Conservation (phyloP, 2,888 invertebrate species). For the Molorchus minor region DNA sequence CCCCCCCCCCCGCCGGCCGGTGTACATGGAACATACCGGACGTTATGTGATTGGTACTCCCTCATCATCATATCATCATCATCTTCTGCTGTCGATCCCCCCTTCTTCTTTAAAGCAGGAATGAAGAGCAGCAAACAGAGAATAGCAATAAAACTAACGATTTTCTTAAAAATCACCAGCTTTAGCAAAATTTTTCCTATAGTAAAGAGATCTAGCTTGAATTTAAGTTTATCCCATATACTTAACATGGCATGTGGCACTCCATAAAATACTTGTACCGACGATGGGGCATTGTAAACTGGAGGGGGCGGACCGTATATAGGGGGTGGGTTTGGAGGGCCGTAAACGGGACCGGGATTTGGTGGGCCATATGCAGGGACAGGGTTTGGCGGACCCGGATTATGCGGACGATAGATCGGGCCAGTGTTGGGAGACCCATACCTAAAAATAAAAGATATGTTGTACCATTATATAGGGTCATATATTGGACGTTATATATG, state of each 20-base stretch:
- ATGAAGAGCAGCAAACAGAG: slow-evolving; percentile 80
- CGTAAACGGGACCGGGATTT: slow-evolving; percentile 42
- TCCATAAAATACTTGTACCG: slow-evolving; percentile 61
- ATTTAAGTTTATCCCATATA: slow-evolving; percentile 72
- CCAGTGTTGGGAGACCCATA: slow-evolving; percentile 27
- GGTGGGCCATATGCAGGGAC: slow-evolving; percentile 34
- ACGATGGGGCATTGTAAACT: slow-evolving; percentile 46
- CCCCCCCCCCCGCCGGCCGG: background rate
- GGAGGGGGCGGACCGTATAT: slow-evolving; percentile 36
- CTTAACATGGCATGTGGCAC: slow-evolving; percentile 69
- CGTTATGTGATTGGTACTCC: background rate
- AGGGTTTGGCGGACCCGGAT: slow-evolving; percentile 41
- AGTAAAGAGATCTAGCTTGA: slow-evolving; percentile 76
- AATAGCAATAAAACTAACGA: slow-evolving; percentile 80
- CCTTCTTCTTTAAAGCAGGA: slow-evolving; percentile 63
- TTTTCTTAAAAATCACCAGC: slow-evolving; percentile 81
- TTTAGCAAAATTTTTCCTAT: slow-evolving; percentile 80
- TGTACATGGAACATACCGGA: background rate
- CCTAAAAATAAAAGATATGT: too few relatives aligned
- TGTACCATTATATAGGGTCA: too few relatives aligned
- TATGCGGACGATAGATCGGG: slow-evolving; percentile 39
- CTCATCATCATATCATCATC: slow-evolving; percentile 9
- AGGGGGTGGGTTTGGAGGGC: slow-evolving; percentile 28
- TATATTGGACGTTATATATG: too few relatives aligned
- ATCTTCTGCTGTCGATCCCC: slow-evolving; percentile 2